Conservation (phyloP, 37 sponge, comb jelly and placozoan species). For the Diacarnus erythraeanus region DNA sequence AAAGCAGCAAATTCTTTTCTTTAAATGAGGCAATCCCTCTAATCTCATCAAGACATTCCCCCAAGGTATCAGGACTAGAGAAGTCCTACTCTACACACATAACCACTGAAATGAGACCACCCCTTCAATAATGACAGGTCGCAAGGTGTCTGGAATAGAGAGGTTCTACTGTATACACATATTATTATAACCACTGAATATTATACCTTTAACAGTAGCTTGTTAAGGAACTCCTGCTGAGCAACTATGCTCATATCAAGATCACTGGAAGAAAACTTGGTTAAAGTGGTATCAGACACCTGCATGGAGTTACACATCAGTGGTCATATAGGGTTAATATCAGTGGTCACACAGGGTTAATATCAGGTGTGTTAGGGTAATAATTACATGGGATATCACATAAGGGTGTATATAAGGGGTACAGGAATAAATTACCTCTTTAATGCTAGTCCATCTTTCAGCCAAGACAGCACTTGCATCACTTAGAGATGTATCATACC, state of each 20-base stretch:
- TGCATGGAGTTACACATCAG: no score
- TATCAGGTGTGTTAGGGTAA: not conserved
- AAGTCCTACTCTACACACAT: no score
- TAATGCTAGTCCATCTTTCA: constrained; percentile 51
- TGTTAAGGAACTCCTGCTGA: constrained; percentile 55
- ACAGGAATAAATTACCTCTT: not conserved
- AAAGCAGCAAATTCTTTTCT: no score
- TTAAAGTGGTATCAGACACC: not conserved
- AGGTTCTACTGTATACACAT: no score
- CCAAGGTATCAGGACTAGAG: no score
- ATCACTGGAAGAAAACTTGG: constrained; percentile 40
- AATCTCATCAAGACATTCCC: no score
- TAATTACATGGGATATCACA: not conserved
- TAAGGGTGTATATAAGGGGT: not conserved
- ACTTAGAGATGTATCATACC: constrained; percentile 63
- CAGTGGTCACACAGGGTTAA: not conserved
- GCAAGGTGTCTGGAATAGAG: no score
- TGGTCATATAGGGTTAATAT: not conserved
- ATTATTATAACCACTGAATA: no score
- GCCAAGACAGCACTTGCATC: constrained; percentile 55
- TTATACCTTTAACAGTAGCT: constrained; percentile 46
- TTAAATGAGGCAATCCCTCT: no score
- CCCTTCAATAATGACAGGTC: no score
- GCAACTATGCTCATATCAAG: constrained; percentile 14
- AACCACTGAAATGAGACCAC: no score